Conservation (phyloP, 1,140 invertebrate genomes). For the Rhyacophila brunnea region DNA sequence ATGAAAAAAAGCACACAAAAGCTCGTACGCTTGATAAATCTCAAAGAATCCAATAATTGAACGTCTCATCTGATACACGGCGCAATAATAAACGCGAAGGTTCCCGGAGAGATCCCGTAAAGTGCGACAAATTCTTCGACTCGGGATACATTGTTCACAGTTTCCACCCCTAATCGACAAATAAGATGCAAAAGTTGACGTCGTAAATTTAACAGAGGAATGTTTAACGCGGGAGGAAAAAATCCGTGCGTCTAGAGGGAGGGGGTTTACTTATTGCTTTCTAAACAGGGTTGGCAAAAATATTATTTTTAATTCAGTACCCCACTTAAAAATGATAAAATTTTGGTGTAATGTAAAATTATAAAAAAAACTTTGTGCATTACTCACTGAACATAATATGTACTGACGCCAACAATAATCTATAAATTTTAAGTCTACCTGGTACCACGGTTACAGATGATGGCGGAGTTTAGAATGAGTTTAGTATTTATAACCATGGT, state of each 20-base stretch:
- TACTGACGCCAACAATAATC: no score
- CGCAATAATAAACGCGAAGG: slow-evolving; percentile 22
- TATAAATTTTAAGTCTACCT: no score
- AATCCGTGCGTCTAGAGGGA: background rate
- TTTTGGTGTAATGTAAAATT: no score
- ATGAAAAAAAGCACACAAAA: no score
- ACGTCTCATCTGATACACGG: slow-evolving; percentile 17
- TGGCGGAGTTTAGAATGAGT: no score
- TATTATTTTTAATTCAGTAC: no score
- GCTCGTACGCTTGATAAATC: slow-evolving; percentile 27
- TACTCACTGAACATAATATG: no score
- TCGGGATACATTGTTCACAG: slow-evolving; percentile 5
- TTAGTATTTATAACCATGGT: no score
- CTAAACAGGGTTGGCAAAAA: background rate
- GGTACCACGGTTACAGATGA: no score
- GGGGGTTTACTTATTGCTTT: background rate
- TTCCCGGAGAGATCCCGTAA: slow-evolving; percentile 1
- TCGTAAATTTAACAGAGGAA: slow-evolving; percentile 36
- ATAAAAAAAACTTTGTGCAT: no score
- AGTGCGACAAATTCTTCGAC: slow-evolving; percentile 32
- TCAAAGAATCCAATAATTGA: slow-evolving; percentile 26
- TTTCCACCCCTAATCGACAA: slow-evolving; percentile 32
- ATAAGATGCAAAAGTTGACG: slow-evolving; percentile 37
- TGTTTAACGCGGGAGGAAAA: slow-evolving; percentile 4
- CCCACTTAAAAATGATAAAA: no score